These are phyloP conservation scores for Orycteropus afer DNA, from an alignment of 2,113 vertebrate genomes.

Conservation along the genomic window DNA sequence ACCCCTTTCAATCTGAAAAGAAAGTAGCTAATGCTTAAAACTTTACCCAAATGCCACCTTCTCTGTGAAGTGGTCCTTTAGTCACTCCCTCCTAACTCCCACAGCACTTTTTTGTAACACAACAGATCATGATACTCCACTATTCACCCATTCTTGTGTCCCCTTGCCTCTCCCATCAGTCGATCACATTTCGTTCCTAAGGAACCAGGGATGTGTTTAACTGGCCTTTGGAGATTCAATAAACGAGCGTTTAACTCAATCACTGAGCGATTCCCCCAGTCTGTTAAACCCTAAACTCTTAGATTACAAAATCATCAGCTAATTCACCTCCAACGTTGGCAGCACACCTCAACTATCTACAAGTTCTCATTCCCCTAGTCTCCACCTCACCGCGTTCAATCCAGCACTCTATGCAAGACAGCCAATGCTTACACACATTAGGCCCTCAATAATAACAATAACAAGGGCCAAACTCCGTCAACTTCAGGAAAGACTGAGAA, in stretches of 20 bases:
- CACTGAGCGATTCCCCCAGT: not conserved
- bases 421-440: not conserved
- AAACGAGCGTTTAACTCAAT: not conserved
- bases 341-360: not conserved
- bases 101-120: not conserved
- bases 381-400: not conserved
- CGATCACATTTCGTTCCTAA: not conserved
- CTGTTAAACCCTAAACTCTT: not conserved
- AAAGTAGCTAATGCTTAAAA: not conserved
- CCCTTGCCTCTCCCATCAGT: not conserved
- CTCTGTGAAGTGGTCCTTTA: not conserved
- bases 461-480: not conserved
- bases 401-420: not conserved
- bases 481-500: not conserved
- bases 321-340: conserved; percentile 43
- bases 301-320: not conserved
- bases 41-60: not conserved
- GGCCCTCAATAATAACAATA: not conserved
- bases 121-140: not conserved
- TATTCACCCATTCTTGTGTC: not conserved
- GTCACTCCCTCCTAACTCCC: not conserved
- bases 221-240: not conserved
- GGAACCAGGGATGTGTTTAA: not conserved
- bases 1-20: not conserved
- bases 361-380: not conserved